phyloP scores from a whole-genome alignment of 2,888 invertebrate genomes.

The Myopa testacea region DNA sequence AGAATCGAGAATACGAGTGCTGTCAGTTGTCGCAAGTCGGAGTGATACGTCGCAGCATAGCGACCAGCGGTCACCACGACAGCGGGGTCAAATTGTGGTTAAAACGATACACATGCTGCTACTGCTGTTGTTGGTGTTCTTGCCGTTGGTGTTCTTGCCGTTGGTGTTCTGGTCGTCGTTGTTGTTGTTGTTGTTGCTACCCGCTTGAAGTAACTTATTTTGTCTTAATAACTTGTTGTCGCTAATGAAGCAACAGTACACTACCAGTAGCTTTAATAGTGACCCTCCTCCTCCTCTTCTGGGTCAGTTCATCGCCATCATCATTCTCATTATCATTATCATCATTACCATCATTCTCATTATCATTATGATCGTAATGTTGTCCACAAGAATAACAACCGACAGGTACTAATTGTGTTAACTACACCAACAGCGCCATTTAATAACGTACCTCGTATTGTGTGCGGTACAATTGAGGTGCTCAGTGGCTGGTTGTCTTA shows the following conservation, averaged over 20 bases:
- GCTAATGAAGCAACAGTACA: no score
- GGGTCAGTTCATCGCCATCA: neutral
- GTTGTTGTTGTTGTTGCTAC: neutral
- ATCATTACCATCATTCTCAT: neutral
- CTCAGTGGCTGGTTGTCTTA: neutral
- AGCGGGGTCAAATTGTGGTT: slow-evolving; percentile 28
- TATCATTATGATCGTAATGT: no score
- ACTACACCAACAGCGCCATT: slow-evolving; percentile 13
- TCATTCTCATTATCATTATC: neutral
- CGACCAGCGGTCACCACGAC: neutral
- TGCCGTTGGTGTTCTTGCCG: neutral
- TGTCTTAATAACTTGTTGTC: no score
- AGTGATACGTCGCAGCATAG: neutral
- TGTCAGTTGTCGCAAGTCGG: no score
- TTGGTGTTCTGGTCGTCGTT: neutral
- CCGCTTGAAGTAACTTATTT: neutral
- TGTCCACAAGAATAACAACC: neutral
- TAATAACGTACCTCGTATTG: slow-evolving; percentile 33
- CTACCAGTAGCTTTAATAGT: no score
- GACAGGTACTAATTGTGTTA: neutral
- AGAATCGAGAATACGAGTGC: no score
- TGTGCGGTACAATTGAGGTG: slow-evolving; percentile 23
- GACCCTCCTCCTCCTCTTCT: neutral
- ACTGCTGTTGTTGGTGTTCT: neutral
- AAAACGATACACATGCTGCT: slow-evolving; percentile 11